A percentile compares a stretch with the other conserved stretches of the same genome.
These are phyloP conservation scores for Corythornis madagascariensis DNA, from an alignment of 2,113 vertebrate genomes.

Conservation along the genomic window DNA sequence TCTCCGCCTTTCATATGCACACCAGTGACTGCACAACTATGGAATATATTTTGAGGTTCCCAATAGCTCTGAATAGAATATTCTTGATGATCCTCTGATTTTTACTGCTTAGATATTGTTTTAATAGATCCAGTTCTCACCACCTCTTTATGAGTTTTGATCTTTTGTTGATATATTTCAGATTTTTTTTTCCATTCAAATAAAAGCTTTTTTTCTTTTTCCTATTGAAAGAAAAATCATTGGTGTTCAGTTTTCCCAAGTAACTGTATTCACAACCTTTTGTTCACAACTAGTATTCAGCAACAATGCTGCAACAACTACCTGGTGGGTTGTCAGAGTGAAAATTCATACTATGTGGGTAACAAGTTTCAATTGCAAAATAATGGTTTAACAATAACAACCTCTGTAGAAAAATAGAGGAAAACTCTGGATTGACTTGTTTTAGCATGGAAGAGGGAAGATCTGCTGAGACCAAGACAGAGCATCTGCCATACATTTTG, in stretches of 20 bases:
- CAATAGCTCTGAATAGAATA: not conserved
- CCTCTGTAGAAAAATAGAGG: not conserved
- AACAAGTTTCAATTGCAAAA: not conserved
- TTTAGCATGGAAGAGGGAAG: not conserved
- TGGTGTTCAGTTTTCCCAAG: not conserved
- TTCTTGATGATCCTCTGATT: not conserved
- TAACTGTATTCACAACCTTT: not conserved
- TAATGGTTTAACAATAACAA: not conserved
- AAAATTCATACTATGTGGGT: not conserved
- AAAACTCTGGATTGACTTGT: not conserved
- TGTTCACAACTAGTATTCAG: not conserved
- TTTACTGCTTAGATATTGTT: not conserved
- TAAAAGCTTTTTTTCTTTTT: not conserved
- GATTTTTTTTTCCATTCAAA: not conserved
- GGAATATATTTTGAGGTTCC: not conserved
- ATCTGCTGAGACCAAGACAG: not conserved
- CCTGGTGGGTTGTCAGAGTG: not conserved
- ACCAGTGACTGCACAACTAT: not conserved
- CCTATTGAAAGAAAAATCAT: not conserved
- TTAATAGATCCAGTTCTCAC: not conserved
- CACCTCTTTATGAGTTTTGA: not conserved
- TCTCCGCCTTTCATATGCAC: not conserved
- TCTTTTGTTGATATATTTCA: not conserved
- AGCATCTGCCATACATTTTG: not conserved
- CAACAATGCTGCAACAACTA: not conserved